A percentile compares a stretch with the other conserved stretches of the same genome.
phyloP scores from a whole-genome alignment of 2,888 invertebrate species.

The Drosophila hamatofila region DNA sequence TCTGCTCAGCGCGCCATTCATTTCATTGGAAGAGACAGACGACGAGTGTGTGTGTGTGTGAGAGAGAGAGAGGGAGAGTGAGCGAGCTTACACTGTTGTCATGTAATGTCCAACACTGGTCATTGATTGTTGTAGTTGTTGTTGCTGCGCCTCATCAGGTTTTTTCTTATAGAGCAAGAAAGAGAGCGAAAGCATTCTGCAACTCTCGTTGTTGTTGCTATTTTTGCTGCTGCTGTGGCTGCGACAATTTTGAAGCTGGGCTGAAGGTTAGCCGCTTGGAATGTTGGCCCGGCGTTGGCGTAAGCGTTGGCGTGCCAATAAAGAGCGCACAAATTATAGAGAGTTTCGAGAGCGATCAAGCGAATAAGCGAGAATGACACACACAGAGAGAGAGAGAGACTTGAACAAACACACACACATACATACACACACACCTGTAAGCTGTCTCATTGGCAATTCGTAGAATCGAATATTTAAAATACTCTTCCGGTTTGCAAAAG shows the following conservation, averaged over 20 bases:
- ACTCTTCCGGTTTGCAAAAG: slow-evolving; percentile 43
- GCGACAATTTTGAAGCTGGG: slow-evolving; percentile 70
- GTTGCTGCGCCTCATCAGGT: slow-evolving; percentile 56
- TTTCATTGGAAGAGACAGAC: slow-evolving; percentile 12
- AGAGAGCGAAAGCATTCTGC: slow-evolving; percentile 37
- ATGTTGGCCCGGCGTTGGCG: slow-evolving; percentile 67
- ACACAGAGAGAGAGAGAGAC: slow-evolving; percentile 16
- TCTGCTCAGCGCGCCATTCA: slow-evolving; percentile 65
- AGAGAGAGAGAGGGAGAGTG: neutral
- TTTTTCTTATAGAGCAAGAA: slow-evolving; percentile 24
- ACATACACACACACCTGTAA: slow-evolving; percentile 19
- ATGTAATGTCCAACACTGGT: slow-evolving; percentile 55
- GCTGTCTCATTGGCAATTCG: slow-evolving; percentile 44
- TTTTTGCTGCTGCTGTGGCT: slow-evolving; percentile 26
- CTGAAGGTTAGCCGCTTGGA: slow-evolving; percentile 74
- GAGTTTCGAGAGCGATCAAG: slow-evolving; percentile 12
- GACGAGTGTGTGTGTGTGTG: neutral
- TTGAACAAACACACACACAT: slow-evolving; percentile 25
- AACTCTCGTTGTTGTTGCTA: slow-evolving; percentile 24
- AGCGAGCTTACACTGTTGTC: slow-evolving; percentile 19
- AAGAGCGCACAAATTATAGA: slow-evolving; percentile 12
- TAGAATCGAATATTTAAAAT: slow-evolving; percentile 43
- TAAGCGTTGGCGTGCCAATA: slow-evolving; percentile 52
- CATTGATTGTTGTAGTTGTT: slow-evolving; percentile 34
- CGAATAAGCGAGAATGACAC: slow-evolving; percentile 1